phyloP scores from a whole-genome alignment of 35 echinoderm and acorn worm species.

The Eucidaris tribuloides region DNA sequence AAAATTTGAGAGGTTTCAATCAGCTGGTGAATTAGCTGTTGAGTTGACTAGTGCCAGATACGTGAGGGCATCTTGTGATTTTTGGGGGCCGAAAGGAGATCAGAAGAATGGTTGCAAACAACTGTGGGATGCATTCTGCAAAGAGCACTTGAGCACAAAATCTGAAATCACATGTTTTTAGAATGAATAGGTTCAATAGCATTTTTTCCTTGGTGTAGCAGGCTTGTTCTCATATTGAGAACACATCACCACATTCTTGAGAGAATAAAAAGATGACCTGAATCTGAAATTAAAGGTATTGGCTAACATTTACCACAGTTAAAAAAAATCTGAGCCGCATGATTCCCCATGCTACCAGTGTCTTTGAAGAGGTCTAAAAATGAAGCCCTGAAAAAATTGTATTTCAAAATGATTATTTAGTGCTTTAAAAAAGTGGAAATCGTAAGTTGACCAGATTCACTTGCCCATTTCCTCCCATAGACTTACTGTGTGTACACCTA shows the following conservation, averaged over 20 bases:
- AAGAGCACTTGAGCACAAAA: neutral
- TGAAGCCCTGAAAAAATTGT: no score
- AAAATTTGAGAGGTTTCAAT: constrained; percentile 26
- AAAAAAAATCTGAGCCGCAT: no score
- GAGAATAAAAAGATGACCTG: neutral
- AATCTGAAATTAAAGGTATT: no score
- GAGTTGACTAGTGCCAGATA: constrained; percentile 1
- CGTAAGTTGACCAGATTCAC: no score
- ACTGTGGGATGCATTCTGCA: constrained; percentile 28
- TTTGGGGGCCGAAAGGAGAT: constrained; percentile 34
- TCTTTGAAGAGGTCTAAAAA: no score
- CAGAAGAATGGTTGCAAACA: constrained; percentile 40
- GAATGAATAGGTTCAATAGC: constrained; percentile 51
- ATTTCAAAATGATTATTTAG: no score
- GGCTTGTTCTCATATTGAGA: neutral
- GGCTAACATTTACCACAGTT: no score
- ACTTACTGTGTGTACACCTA: no score
- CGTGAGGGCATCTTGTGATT: constrained; percentile 40
- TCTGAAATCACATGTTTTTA: constrained; percentile 16
- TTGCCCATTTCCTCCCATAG: no score
- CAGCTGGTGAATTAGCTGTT: no score
- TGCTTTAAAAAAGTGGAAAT: no score
- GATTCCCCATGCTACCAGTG: no score
- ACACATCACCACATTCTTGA: constrained; percentile 8
- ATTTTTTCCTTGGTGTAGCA: constrained; percentile 27